These are phyloP conservation scores for Hydrolagus colliei DNA, from an alignment of 2,797 vertebrate species.

Conservation along the genomic window DNA sequence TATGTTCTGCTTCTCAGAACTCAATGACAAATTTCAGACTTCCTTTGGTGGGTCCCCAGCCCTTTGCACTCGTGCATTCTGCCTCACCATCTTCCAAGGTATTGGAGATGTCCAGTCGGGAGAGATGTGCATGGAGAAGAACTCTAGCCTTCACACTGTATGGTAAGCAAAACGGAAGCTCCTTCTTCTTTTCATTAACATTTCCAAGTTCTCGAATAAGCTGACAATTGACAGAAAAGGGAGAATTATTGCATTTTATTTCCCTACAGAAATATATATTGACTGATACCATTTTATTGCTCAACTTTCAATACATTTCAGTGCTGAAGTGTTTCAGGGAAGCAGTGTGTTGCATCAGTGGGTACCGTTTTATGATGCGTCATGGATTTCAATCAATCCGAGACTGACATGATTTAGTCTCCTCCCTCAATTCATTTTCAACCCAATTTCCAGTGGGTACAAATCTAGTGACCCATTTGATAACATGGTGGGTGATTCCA, in stretches of 20 bases:
- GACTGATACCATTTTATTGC: constrained; percentile 7
- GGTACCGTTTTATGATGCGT: neutral
- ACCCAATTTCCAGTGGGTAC: neutral
- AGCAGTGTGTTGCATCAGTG: neutral
- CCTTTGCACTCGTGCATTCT: neutral
- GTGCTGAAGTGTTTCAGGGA: neutral
- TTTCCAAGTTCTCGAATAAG: constrained; percentile 92
- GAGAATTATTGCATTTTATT: neutral
- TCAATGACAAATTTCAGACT: too few species aligned
- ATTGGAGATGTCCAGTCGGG: constrained; percentile 89
- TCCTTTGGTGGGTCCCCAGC: too few species aligned
- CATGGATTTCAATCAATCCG: neutral
- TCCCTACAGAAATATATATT: neutral
- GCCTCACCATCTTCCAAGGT: constrained; percentile 83
- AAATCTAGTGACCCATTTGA: too few species aligned
- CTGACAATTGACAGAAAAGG: constrained; percentile 52
- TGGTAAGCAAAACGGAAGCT: constrained; percentile 93
- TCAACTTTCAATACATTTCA: neutral
- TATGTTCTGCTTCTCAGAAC: too few species aligned
- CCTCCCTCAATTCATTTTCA: neutral
- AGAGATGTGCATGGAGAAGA: constrained; percentile 80
- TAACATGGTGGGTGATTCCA: too few species aligned
- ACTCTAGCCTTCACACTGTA: constrained; percentile 96
- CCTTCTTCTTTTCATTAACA: constrained; percentile 97
- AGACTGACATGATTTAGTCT: neutral